Evolutionary conservation across 1,140 invertebrate genomes (phyloP).

Genomic region (Ostrea denselamellosa): DNA sequence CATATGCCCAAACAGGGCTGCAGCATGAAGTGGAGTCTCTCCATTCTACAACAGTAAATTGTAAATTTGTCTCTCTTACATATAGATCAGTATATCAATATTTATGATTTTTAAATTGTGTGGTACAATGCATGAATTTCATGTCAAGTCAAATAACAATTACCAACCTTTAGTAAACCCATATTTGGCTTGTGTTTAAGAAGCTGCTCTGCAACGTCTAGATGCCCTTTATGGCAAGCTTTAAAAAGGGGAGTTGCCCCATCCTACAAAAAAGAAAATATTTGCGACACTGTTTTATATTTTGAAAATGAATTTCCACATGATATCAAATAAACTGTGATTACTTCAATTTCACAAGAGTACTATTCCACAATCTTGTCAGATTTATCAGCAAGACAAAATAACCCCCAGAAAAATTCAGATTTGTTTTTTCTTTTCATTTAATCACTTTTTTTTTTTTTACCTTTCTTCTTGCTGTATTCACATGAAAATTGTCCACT

Average conservation of each 20-base stretch:
- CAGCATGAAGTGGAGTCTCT: conserved; percentile 92
- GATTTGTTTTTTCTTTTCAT: no score
- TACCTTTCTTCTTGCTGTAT: no score
- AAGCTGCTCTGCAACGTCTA: conserved; percentile 90
- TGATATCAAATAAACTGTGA: no score
- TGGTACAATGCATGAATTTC: not conserved
- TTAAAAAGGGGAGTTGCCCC: conserved; percentile 79
- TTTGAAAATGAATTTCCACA: no score
- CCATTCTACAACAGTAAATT: conserved; percentile 86
- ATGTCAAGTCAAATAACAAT: not conserved
- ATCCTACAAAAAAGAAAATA: conserved; percentile 67
- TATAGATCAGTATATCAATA: not conserved
- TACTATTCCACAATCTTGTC: no score
- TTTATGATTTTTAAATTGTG: not conserved
- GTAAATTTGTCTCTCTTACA: not conserved
- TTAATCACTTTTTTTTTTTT: no score
- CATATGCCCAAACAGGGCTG: conserved; percentile 90
- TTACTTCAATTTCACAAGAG: no score
- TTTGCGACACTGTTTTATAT: no score
- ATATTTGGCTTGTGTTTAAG: conserved; percentile 90
- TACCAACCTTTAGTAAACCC: conserved; percentile 88
- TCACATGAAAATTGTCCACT: no score
- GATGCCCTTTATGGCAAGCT: conserved; percentile 79
- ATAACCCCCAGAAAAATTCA: no score
- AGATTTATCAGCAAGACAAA: no score